These are phyloP conservation scores for Danaus plexippus DNA, from an alignment of 1,140 invertebrate genomes.

Conservation along the genomic window DNA sequence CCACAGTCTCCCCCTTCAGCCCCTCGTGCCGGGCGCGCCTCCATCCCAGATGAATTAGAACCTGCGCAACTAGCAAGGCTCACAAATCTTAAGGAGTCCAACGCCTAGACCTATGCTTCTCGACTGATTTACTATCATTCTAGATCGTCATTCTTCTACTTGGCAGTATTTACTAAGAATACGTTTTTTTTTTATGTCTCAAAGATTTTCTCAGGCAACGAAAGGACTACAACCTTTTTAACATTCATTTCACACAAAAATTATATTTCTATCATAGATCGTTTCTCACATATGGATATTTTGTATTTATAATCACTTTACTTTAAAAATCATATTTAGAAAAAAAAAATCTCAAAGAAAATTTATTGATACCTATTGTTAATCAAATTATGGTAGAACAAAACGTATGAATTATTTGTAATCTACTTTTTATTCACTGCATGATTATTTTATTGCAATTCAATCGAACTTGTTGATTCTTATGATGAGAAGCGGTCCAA, in stretches of 20 bases:
- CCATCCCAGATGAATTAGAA: slow-evolving; percentile 88
- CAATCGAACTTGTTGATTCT: background rate
- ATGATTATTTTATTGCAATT: too few relatives aligned
- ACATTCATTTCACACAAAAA: too few relatives aligned
- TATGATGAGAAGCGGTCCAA: slow-evolving; percentile 31
- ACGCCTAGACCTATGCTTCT: slow-evolving; percentile 76
- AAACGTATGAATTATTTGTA: too few relatives aligned
- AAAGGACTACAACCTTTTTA: too few relatives aligned
- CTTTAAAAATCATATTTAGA: background rate
- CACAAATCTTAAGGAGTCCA: slow-evolving; percentile 89
- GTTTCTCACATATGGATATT: slow-evolving; percentile 10
- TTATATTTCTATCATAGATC: background rate
- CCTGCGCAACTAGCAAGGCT: slow-evolving; percentile 87
- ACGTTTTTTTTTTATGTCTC: too few relatives aligned
- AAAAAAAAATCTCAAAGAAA: too few relatives aligned
- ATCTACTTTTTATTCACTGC: too few relatives aligned
- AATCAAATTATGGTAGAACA: too few relatives aligned
- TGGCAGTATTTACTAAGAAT: too few relatives aligned
- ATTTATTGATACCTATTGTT: too few relatives aligned
- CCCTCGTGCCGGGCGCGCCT: slow-evolving; percentile 80
- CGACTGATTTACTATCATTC: slow-evolving; percentile 3
- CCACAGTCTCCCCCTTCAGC: slow-evolving; percentile 74
- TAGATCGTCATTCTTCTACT: too few relatives aligned
- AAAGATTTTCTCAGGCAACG: too few relatives aligned
- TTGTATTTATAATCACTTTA: background rate